Base-by-base conservation (phyloP, 2,888 invertebrate genomes). In the Eilema caniola region DNA sequence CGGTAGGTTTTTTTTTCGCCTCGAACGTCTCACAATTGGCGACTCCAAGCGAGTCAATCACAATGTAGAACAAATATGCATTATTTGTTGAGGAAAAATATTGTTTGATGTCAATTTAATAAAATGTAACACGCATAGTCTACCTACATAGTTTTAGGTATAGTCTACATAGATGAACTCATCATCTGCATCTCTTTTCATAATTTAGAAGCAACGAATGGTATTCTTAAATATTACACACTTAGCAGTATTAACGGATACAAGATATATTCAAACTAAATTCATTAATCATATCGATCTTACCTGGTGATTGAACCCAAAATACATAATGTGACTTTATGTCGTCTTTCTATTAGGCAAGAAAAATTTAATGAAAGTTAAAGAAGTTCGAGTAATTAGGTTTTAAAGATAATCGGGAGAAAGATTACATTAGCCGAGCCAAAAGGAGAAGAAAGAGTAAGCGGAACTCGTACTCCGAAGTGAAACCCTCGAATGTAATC, bases 1-100 rank as follows among this genome's bases (percentile, higher is more conserved):
- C 85, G 88, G 86, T 74, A 71, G 79, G 77, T 79, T 83, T 81
- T 81, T 83, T 87, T 86, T 84, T 80, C 76, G 72, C 79, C 78
- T 78, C 70, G 81, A 63, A 68, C 85, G 72, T 72, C 85, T 83
- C 82, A 86, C 84, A 62, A 77, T 71, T 60, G 64, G 64, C 23
- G 47, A 74, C 62, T 65, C 62, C 56, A 69, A 75, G 60, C 60
- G 57, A 66, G 62, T 66, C 16, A 62, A 33, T 56, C 20, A 56
- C 53, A 56, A 28, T 62, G 23, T 31, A 25, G 31, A 23, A 20
- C 28, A 69, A 64, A 59, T 31, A 65, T 23, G 33, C 57, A 25
- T 65, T 14, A 23, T 37, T 33, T 37, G 24, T 25, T 59, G 7
- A 59, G 24, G 33, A 59, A 57, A 66, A 66, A 2, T 20, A 37